Evolutionary conservation across 2,888 invertebrate genomes (phyloP).

Genomic region (Trissolcus japonicus): DNA sequence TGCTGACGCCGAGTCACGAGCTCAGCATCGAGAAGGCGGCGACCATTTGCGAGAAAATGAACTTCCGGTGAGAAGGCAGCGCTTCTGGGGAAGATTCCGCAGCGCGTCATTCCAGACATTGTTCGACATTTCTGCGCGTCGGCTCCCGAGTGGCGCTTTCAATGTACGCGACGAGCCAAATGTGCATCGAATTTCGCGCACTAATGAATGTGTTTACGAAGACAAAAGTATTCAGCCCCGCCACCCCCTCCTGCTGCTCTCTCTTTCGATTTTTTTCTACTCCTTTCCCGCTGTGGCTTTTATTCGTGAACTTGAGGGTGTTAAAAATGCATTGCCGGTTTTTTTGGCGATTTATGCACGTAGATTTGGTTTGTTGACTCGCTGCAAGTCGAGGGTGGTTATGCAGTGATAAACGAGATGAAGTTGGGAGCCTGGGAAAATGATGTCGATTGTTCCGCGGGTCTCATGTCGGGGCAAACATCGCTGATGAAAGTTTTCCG

Average conservation of each 20-base stretch:
- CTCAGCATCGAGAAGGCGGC: slow-evolving; percentile 91
- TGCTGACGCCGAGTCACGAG: slow-evolving; percentile 90
- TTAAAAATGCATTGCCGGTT: slow-evolving; percentile 43
- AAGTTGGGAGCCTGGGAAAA: slow-evolving; percentile 31
- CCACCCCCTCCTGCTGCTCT: neutral
- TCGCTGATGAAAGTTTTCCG: slow-evolving; percentile 30
- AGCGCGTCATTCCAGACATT: slow-evolving; percentile 35
- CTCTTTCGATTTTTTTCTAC: neutral
- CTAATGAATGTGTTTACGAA: slow-evolving; percentile 32
- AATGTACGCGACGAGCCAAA: slow-evolving; percentile 17
- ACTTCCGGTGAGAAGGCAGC: slow-evolving; percentile 78
- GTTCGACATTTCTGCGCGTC: slow-evolving; percentile 48
- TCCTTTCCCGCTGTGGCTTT: neutral
- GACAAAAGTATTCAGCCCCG: neutral
- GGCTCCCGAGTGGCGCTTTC: slow-evolving; percentile 49
- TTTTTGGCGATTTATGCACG: slow-evolving; percentile 36
- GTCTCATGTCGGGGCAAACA: slow-evolving; percentile 15
- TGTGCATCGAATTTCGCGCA: slow-evolving; percentile 30
- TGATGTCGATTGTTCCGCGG: slow-evolving; percentile 44
- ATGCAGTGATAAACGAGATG: slow-evolving; percentile 45
- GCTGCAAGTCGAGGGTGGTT: slow-evolving; percentile 32
- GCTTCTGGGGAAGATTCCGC: slow-evolving; percentile 20
- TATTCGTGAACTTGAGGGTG: slow-evolving; percentile 9
- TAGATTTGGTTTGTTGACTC: slow-evolving; percentile 45
- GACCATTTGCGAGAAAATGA: slow-evolving; percentile 91